A percentile compares a stretch with the other conserved stretches of the same genome.
Conservation (phyloP, 2,888 invertebrate species). For the Drosophila aldrichi region DNA sequence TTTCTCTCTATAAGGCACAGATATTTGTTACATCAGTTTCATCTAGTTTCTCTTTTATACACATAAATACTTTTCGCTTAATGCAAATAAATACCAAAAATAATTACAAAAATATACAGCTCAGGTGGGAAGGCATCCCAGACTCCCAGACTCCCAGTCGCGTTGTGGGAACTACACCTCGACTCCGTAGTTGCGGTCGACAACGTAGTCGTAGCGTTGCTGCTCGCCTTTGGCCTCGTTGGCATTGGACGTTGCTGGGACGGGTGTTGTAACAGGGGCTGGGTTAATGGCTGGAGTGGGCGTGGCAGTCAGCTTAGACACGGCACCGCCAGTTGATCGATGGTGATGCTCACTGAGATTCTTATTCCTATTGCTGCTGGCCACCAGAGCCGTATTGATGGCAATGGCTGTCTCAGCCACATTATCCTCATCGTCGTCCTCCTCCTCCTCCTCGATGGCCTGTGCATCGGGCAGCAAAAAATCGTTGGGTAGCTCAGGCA, state of each 20-base stretch:
- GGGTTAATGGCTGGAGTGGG: slow-evolving; percentile 36
- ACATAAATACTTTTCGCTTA: slow-evolving; percentile 77
- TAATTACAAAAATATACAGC: slow-evolving; percentile 80
- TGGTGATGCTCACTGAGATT: slow-evolving; percentile 84
- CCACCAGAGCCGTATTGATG: slow-evolving; percentile 84
- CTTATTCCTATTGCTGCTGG: slow-evolving; percentile 84
- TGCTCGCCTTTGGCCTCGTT: slow-evolving; percentile 49
- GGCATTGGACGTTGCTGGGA: slow-evolving; percentile 22
- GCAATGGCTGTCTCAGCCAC: slow-evolving; percentile 82
- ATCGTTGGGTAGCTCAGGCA: slow-evolving; percentile 91
- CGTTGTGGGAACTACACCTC: slow-evolving; percentile 88
- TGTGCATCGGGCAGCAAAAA: slow-evolving; percentile 85
- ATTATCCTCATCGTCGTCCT: slow-evolving; percentile 79
- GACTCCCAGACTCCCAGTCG: slow-evolving; percentile 15
- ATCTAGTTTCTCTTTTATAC: slow-evolving; percentile 63
- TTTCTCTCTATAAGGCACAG: slow-evolving; percentile 71
- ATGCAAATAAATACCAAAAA: slow-evolving; percentile 76
- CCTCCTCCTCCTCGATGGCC: slow-evolving; percentile 83
- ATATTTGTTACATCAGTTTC: slow-evolving; percentile 78
- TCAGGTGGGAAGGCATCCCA: slow-evolving; percentile 43
- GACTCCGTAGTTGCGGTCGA: slow-evolving; percentile 93
- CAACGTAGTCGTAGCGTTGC: slow-evolving; percentile 91
- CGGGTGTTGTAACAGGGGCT: slow-evolving; percentile 25
- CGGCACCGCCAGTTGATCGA: slow-evolving; percentile 43
- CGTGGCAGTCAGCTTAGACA: slow-evolving; percentile 49